Evolutionary conservation across 2,888 invertebrate genomes (phyloP).

Genomic region (Galerucella nymphaeae): DNA sequence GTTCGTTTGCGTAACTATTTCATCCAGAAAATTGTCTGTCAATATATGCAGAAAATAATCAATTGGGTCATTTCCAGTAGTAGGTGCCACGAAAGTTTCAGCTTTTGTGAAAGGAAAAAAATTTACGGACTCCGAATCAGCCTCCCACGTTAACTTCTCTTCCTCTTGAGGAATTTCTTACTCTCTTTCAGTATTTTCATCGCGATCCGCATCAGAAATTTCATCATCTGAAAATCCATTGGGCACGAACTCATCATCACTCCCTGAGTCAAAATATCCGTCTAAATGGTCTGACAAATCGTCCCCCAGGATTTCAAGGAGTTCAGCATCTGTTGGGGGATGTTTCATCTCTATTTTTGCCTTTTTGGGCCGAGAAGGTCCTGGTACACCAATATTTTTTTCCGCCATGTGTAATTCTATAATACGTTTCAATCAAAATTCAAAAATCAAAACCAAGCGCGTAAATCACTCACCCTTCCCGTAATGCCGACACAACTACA

Average conservation of each 20-base stretch:
- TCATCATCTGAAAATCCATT: conserved; percentile 35
- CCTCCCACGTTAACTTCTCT: conserved; percentile 17
- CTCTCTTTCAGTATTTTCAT: conserved; percentile 31
- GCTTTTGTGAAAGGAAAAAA: conserved; percentile 8
- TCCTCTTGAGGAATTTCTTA: conserved; percentile 31
- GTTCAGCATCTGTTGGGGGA: conserved; percentile 30
- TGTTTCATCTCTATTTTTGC: no score
- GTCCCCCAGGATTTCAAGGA: conserved; percentile 22
- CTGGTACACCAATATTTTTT: conserved; percentile 24
- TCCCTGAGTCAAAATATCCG: conserved; percentile 32
- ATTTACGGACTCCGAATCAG: conserved; percentile 12
- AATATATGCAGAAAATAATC: conserved; percentile 24
- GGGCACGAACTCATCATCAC: conserved; percentile 31
- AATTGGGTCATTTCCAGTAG: conserved; percentile 24
- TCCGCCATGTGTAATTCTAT: conserved; percentile 35
- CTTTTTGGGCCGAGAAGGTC: conserved; percentile 22
- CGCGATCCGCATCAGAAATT: conserved; percentile 32
- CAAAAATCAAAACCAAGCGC: conserved; percentile 20
- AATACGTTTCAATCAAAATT: neutral
- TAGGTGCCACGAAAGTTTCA: conserved; percentile 13
- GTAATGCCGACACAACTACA: conserved; percentile 20
- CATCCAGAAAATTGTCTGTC: no score
- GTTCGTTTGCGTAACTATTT: conserved; percentile 25
- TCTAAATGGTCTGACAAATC: conserved; percentile 30
- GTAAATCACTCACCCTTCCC: conserved; percentile 16